Evolutionary conservation across 2,888 invertebrate genomes (phyloP).

Genomic region (Heliconius cydno): DNA sequence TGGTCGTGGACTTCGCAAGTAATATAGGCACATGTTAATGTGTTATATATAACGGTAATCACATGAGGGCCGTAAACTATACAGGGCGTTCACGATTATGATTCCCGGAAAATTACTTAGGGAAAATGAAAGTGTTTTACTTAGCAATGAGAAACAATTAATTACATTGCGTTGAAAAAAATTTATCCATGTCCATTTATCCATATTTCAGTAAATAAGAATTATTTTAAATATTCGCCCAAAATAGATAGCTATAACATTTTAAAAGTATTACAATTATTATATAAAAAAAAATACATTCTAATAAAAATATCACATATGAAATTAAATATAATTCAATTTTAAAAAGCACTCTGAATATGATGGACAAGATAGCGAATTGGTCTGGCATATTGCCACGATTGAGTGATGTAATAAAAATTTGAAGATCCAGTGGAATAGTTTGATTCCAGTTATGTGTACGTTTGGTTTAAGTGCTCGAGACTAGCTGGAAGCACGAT

Average conservation of each 20-base stretch:
- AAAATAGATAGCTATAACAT: neutral
- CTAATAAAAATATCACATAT: neutral
- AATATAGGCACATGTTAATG: constrained; percentile 60
- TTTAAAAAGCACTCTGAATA: constrained; percentile 61
- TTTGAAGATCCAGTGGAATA: constrained; percentile 70
- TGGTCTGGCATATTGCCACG: constrained; percentile 70
- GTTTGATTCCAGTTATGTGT: constrained; percentile 52
- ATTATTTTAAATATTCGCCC: neutral
- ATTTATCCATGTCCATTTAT: neutral
- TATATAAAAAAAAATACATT: neutral
- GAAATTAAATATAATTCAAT: constrained; percentile 19
- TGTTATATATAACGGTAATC: constrained; percentile 68
- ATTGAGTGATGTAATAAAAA: constrained; percentile 76
- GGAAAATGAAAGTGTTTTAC: neutral
- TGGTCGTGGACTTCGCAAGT: constrained; percentile 60
- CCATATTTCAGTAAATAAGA: neutral
- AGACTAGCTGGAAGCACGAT: constrained; percentile 32
- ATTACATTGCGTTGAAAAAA: neutral
- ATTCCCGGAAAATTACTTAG: neutral
- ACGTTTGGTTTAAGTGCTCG: constrained; percentile 48
- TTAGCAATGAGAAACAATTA: neutral
- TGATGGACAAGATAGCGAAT: constrained; percentile 63
- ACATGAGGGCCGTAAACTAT: constrained; percentile 70
- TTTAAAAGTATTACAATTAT: neutral
- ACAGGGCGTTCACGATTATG: constrained; percentile 65